These are phyloP conservation scores for Drosophila prostipennis DNA, from an alignment of 2,888 invertebrate genomes.

Conservation along the genomic window DNA sequence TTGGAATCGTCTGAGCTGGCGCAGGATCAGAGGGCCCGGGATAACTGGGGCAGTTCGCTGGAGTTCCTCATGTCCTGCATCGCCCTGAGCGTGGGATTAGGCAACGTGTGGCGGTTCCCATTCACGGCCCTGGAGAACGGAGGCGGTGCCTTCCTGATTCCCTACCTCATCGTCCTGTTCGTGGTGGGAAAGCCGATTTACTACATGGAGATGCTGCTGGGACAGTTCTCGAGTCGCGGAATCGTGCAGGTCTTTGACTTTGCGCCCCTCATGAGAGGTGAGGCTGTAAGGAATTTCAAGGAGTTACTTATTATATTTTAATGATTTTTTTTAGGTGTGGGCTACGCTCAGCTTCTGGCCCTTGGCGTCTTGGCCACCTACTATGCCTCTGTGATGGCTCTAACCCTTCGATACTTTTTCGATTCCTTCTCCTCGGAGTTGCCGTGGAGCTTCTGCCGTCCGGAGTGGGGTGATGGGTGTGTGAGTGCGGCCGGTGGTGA, in stretches of 20 bases:
- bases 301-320: no score
- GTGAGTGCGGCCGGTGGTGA: slow-evolving; percentile 56
- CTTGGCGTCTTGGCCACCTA: slow-evolving; percentile 87
- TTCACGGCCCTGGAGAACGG: slow-evolving; percentile 88
- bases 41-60: slow-evolving; percentile 87
- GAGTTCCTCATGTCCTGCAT: slow-evolving; percentile 88
- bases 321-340: slow-evolving; percentile 84
- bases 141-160: slow-evolving; percentile 88
- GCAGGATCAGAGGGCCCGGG: slow-evolving; percentile 86
- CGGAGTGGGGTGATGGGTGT: slow-evolving; percentile 85
- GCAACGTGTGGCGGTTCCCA: slow-evolving; percentile 86
- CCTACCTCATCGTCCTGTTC: slow-evolving; percentile 87
- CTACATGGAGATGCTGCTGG: slow-evolving; percentile 89
- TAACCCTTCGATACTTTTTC: slow-evolving; percentile 87
- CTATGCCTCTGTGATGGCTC: slow-evolving; percentile 88
- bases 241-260: slow-evolving; percentile 88
- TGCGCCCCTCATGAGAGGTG: slow-evolving; percentile 89
- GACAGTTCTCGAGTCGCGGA: slow-evolving; percentile 89
- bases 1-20: slow-evolving; percentile 87
- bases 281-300: slow-evolving; percentile 11
- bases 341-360: slow-evolving; percentile 86
- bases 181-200: slow-evolving; percentile 89
- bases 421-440: slow-evolving; percentile 86
- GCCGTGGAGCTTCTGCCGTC: slow-evolving; percentile 87
- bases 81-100: slow-evolving; percentile 87